phyloP scores from a whole-genome alignment of 2,113 vertebrate species.

The Indri indri region DNA sequence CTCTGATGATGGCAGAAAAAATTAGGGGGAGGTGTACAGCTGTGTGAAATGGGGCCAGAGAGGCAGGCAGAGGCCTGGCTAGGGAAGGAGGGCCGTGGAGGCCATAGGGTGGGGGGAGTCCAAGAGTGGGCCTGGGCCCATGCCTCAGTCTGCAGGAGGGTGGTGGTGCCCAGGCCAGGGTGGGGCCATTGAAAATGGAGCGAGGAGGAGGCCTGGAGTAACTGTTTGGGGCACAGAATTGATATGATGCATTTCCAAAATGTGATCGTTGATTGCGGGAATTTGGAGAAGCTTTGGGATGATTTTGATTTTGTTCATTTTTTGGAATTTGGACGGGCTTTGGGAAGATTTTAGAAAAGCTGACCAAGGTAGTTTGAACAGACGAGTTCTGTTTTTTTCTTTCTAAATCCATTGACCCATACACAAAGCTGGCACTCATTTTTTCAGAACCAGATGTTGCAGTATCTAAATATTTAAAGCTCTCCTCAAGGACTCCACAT shows the following conservation, averaged over 20 bases:
- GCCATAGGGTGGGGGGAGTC: accelerated
- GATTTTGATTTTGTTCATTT: too few relatives aligned
- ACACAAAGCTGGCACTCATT: background rate
- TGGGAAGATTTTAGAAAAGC: background rate
- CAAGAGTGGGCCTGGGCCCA: background rate
- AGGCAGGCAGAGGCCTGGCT: background rate
- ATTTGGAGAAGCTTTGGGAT: background rate
- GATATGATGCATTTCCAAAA: background rate
- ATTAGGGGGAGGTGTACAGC: background rate
- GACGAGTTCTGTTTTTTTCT: background rate
- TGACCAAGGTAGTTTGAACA: background rate
- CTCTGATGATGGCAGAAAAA: background rate
- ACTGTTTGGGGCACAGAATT: background rate
- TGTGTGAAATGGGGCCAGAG: background rate
- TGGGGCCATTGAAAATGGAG: too few relatives aligned
- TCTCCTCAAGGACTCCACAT: background rate
- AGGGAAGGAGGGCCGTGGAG: background rate
- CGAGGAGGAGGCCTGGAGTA: background rate
- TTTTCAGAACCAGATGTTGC: slow-evolving; percentile 39
- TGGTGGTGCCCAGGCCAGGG: background rate
- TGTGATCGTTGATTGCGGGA: background rate
- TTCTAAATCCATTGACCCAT: background rate
- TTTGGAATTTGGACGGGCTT: background rate
- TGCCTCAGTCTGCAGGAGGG: background rate
- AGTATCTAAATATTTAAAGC: slow-evolving; percentile 24